Base-by-base conservation (phyloP, 2,888 invertebrate species). In the Pseudococcus longispinus region DNA sequence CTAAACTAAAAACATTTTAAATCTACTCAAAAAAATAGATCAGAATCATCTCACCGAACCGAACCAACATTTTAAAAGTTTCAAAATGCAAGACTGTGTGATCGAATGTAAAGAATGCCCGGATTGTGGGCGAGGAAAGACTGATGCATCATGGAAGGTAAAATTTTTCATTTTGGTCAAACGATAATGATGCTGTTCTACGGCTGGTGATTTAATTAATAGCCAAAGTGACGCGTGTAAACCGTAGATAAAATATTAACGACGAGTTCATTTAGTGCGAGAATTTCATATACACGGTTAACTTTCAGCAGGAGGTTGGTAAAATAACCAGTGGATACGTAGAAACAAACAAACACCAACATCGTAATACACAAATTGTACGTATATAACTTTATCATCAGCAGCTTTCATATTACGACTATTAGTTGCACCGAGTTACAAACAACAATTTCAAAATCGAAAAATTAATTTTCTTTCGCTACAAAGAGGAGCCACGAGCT, bases 341-440 rank as follows among this genome's bases (percentile, higher is more conserved):
- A 70, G 70, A 70, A 70, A 70, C 29, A 70, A 65, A 65, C 65
- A 65, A n/a, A 13, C n/a, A 37, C 37, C 37, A 37, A 37, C 37
- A n/a, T n/a, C n/a, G n/a, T n/a, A 65, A 65, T 65, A 51, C 60
- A 60, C 60, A 60, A 60, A 60, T 60, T 23, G 55, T 55, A 55
- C 11, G 15, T 60, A 26, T 55, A 51, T 26, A 70, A 70, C 70
- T 70, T 70, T 29, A 32, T 29, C 32, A 70, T 70, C 23, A 6
- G 37, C 60, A 70, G 29, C 29, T 70, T 70, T 29, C 70, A 70
- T 11, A 29, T 70, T 70, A 70, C 70, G 29, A 29, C 29, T 32
- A 70, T 70, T 70, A 70, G 70, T 29, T 18, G 70, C 70, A 60
- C 23, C 60, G 70, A 5, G 15, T 15, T 29, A 70, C 18, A 15